Percentiles rank a stretch among this genome's conserved stretches.
phyloP scores from a whole-genome alignment of 2,888 invertebrate genomes.

The Cecidostiba fungosa region DNA sequence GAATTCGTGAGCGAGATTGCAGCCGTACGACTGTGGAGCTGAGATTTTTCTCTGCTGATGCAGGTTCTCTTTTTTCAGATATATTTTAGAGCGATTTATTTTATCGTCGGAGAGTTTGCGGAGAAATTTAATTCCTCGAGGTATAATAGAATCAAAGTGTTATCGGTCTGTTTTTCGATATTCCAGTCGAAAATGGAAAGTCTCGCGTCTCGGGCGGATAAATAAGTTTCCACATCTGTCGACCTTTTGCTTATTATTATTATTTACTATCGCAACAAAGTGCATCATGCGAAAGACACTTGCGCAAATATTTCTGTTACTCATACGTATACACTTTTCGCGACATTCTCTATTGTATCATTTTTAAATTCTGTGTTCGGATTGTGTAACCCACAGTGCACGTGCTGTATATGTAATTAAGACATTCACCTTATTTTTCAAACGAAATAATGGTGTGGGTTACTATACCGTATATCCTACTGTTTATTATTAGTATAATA shows the following conservation, averaged over 20 bases:
- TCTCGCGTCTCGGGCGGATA: not conserved
- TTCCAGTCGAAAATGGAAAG: not conserved
- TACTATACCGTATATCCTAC: not conserved
- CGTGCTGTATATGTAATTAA: constrained; percentile 25
- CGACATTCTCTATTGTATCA: not conserved
- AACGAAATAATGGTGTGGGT: not conserved
- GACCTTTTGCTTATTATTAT: no score
- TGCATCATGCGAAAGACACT: not conserved
- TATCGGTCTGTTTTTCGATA: constrained; percentile 1
- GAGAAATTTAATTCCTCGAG: not conserved
- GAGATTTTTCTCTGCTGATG: not conserved
- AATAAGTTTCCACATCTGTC: no score
- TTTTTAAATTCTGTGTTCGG: constrained; percentile 37
- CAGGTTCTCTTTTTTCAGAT: no score
- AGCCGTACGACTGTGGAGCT: constrained; percentile 26
- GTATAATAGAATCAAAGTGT: not conserved
- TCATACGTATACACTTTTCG: not conserved
- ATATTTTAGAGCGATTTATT: not conserved
- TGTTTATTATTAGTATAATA: no score
- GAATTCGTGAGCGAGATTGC: constrained; percentile 32
- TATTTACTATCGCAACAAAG: not conserved
- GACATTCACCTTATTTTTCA: constrained; percentile 14
- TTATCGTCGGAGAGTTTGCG: not conserved
- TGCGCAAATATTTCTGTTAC: not conserved
- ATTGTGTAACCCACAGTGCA: constrained; percentile 25